Percentiles rank a stretch among this genome's conserved stretches.
Evolutionary conservation across 2,888 invertebrate genomes (phyloP).

Genomic region (Tetanocera ferruginea): DNA sequence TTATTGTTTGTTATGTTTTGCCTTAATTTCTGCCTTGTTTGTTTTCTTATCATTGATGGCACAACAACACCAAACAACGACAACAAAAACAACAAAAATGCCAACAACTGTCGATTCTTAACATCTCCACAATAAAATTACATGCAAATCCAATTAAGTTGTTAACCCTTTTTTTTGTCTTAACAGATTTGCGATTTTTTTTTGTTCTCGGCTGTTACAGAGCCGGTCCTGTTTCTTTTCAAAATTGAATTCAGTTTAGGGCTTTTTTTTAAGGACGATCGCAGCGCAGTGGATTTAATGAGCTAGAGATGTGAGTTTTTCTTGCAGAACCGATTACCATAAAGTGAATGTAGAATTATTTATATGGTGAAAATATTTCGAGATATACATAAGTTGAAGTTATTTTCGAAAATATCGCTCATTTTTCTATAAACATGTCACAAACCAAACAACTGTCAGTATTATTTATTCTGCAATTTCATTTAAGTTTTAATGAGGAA

Average conservation of each 20-base stretch:
- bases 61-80: slow-evolving; percentile 49
- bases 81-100: slow-evolving; percentile 49
- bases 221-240: neutral
- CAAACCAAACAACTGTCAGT: no score
- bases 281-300: neutral
- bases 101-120: slow-evolving; percentile 67
- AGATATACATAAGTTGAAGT: no score
- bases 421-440: no score
- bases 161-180: slow-evolving; percentile 47
- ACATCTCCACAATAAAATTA: slow-evolving; percentile 67
- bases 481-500: no score
- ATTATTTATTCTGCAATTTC: no score
- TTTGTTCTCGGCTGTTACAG: no score
- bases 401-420: no score
- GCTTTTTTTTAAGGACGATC: neutral
- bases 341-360: no score
- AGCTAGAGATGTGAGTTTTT: neutral
- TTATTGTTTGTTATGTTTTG: slow-evolving; percentile 42
- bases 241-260: neutral
- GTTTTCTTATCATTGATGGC: slow-evolving; percentile 54
- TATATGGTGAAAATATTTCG: no score
- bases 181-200: neutral
- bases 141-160: slow-evolving; percentile 67
- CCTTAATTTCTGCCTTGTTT: slow-evolving; percentile 46
- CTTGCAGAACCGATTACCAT: neutral